Evolutionary conservation across 2,797 vertebrate species (phyloP), one percentile per base, ranked within the genome.

Genomic region (Lates japonicus): DNA sequence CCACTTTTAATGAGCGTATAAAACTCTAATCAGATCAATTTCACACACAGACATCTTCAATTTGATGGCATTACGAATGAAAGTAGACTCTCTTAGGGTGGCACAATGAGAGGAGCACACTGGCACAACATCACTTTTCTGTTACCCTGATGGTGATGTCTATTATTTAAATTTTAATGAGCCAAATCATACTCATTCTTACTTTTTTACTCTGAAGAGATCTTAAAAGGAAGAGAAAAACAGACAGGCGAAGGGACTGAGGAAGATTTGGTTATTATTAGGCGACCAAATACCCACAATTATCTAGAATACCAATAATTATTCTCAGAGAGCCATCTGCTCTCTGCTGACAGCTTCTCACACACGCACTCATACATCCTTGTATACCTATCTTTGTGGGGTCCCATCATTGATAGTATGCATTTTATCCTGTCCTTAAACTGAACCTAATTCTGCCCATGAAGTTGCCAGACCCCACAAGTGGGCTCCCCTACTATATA

Each of bases 311-410:
- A 88, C 46, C 74, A 80, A 46, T 65, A 80, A 87, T 84, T 81
- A 86, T 71, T 80, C 60, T 80, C 78, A 72, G 57, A 80, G 60
- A 87, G 80, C 71, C 74, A 87, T 87, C 67, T 88, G 78, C 65
- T 62, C 57, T 62, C 33, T 78, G 59, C 76, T 64, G 78, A 59
- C 46, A 65, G 37, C 19, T 74, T 49, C 62, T 54, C 57, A 49
- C 67, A 64, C 69, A 49, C 57, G 61, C 76, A 65, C 49, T 39
- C 73, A 54, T 29, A 29, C 25, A 29, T 8, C 5, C 35, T 29
- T 29, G 25, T 29, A 29, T 29, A 29, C 25, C 25, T 29, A 29
- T 29, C 25, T 29, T 29, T 29, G 25, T 29, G 25, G 25, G 25
- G 25, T 29, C 25, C 25, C 25, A 29, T 29, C 25, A 29, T 29